Evolutionary conservation across 2,113 vertebrate genomes (phyloP), one percentile per base, ranked within the genome.

Genomic region (Chaetorhynchus papuensis): DNA sequence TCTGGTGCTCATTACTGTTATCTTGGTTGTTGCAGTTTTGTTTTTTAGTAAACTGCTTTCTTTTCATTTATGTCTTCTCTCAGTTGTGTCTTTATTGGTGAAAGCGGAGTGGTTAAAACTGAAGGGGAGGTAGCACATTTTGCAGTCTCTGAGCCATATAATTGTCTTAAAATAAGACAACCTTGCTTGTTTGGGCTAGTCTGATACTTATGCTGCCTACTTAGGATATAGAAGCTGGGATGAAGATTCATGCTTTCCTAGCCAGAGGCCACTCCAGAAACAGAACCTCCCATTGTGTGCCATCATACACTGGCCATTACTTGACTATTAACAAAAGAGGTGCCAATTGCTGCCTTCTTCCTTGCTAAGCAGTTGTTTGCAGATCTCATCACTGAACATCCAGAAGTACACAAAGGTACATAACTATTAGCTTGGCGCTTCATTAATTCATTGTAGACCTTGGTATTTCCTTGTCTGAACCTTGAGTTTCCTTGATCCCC

Each of bases 251-350:
- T 3, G 1, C 2, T 78, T 81, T 77, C 23, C 24, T n/a, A 44
- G 13, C 3, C 31, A 28, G 13, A 66, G 8, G 15, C 10, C 37
- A 63, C 45, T 63, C 75, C 45, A 81, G 45, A 90, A 83, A 4
- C 20, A 77, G 39, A 10, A 24, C 17, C 8, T 54, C 15, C 11
- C 13, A 11, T 33, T 37, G 7, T 0, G 0, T 47, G 10, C n/a
- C 35, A 30, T 18, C 10, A 30, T 41, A 24, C 4, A 3, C 11
- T 35, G 33, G 20, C 17, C 20, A 14, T 59, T 45, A 17, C 8
- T 50, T 54, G 13, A 30, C 28, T 65, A 13, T 7, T 52, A 26
- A 75, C 82, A 77, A 30, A 39, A 61, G 41, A 61, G 7, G 4
- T 52, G 21, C 6, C 6, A 45, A 3, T 26, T 90, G 11, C 47